These are phyloP conservation scores for Mus musculus DNA, from an alignment of 2,113 vertebrate genomes.

Conservation along the genomic window GRCm39 chr2:40081501-40082000, in stretches of 20 bases:
- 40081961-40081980: background rate
- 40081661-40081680: background rate
- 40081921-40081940: constrained; percentile 53
- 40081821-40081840: background rate
- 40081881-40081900: background rate
- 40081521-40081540: background rate
- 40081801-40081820: background rate
- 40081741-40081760: background rate
- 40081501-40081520: background rate
- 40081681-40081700: background rate
- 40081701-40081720: background rate
- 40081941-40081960: background rate
- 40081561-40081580: background rate
- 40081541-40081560: background rate
- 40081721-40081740: background rate
- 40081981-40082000: background rate
- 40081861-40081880: constrained; percentile 53
- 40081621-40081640: background rate
- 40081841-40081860: background rate
- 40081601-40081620: background rate
- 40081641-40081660: background rate
- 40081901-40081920: constrained; percentile 61
- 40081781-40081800: background rate
- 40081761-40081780: background rate
- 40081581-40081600: background rate